Conservation (phyloP, 2,797 vertebrate species). For the Acropternis orthonyx region DNA sequence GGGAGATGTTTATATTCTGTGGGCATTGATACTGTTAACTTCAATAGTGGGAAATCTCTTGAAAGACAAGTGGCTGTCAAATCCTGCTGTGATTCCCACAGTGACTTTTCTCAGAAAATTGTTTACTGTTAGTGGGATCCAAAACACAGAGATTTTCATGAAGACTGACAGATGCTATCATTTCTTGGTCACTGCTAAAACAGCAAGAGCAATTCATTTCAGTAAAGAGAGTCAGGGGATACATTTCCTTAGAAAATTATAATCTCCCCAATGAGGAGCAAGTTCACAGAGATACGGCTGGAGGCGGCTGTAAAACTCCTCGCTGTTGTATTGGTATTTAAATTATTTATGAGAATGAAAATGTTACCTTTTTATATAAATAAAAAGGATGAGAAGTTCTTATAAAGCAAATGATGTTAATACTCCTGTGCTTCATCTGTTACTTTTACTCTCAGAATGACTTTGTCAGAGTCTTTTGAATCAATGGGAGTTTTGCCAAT, state of each 20-base stretch:
- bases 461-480: conserved; percentile 8
- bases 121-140: conserved; percentile 23
- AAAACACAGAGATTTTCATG: conserved; percentile 39
- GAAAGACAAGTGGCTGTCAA: conserved; percentile 50
- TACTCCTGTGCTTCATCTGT: background rate
- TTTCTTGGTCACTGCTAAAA: conserved; percentile 19
- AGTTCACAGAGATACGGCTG: background rate
- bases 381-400: background rate
- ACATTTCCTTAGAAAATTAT: conserved; percentile 11
- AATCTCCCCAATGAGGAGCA: background rate
- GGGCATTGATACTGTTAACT: background rate
- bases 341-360: background rate
- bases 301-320: background rate
- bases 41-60: conserved; percentile 12
- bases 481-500: background rate
- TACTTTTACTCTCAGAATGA: background rate
- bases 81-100: conserved; percentile 29
- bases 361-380: conserved; percentile 8
- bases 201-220: background rate
- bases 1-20: background rate
- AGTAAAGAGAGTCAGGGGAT: background rate
- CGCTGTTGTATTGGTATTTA: background rate
- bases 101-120: conserved; percentile 44
- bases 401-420: background rate
- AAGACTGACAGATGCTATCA: conserved; percentile 23